These are phyloP conservation scores for Pseudochirops cupreus DNA, from an alignment of 2,797 vertebrate species.

Conservation along the genomic window DNA sequence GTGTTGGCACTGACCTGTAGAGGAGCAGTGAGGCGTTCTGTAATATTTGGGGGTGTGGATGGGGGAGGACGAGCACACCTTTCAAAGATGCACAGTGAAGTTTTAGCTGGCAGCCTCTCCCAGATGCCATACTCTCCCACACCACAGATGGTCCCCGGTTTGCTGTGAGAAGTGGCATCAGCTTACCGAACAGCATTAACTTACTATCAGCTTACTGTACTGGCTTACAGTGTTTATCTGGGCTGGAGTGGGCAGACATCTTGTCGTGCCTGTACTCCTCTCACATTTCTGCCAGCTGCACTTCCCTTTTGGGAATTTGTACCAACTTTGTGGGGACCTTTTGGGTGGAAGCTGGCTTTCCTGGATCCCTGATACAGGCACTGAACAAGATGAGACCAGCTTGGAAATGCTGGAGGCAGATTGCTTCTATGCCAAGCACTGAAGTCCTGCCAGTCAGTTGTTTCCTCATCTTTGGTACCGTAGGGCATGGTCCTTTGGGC, in stretches of 20 bases:
- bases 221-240: background rate
- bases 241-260: background rate
- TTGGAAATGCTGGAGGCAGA: background rate
- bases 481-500: background rate
- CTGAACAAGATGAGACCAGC: background rate
- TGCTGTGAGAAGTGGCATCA: background rate
- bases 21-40: background rate
- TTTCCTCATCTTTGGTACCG: background rate
- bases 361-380: background rate
- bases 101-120: background rate
- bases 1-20: background rate
- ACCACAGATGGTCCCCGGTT: constrained; percentile 32
- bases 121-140: background rate
- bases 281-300: background rate
- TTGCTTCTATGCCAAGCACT: background rate
- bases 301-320: background rate
- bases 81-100: background rate
- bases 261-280: background rate
- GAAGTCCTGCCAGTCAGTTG: background rate
- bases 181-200: constrained; percentile 5
- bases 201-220: constrained; percentile 42
- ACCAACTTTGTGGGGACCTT: background rate
- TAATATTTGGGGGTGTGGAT: background rate
- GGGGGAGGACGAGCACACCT: background rate
- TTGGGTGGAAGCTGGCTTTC: constrained; percentile 15